Evolutionary conservation across 64 coral and sea anemone genomes (phyloP), one percentile per base, ranked within the genome.

Genomic region (Stylophora pistillata): DNA sequence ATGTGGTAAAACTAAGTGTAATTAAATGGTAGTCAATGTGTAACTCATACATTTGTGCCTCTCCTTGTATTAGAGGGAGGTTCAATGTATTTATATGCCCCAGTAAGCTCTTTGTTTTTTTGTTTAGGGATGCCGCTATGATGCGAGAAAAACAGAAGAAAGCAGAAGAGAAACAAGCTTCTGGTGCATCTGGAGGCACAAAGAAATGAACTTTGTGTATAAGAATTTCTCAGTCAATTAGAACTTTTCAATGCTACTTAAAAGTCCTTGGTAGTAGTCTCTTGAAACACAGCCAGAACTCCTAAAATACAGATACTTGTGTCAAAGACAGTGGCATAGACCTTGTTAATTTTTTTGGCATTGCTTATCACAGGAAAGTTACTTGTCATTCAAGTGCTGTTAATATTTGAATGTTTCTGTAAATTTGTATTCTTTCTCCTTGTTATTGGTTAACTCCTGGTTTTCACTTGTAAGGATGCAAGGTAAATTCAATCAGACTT

Each of bases 81-180:
- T 14, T 2, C 33, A 30, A 21, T 30, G 23, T 62, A 13, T 60
- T 84, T 30, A 9, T 15, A 4, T 13, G 30, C 30, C 30, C 10
- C 27, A 63, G 15, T 69, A 12, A 60, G 9, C 3, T 75, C 55
- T 73, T 91, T 37, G 77, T 18, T 79, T 27, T 59, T 83, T 14
- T 82, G 54, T 78, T 53, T 75, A 93, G 91, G 66, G 91, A 93
- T 82, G 91, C 91, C 47, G 91, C 86, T 37, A 86, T 72, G 14
- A 93, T 93, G 91, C 88, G 91, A 20, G 65, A 87, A 62, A 93
- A 93, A 81, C 91, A 93, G 71, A 86, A 93, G 27, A 93, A 93
- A 79, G 91, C 85, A 11, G 56, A 53, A 54, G 91, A 93, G 18
- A 93, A 88, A 29, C 71, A 93, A 63, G 91, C 85, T 55, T 75